A percentile compares a stretch with the other conserved stretches of the same genome.
Evolutionary conservation across 2,113 vertebrate genomes (phyloP).

Genomic region (Bothrops jararaca): DNA sequence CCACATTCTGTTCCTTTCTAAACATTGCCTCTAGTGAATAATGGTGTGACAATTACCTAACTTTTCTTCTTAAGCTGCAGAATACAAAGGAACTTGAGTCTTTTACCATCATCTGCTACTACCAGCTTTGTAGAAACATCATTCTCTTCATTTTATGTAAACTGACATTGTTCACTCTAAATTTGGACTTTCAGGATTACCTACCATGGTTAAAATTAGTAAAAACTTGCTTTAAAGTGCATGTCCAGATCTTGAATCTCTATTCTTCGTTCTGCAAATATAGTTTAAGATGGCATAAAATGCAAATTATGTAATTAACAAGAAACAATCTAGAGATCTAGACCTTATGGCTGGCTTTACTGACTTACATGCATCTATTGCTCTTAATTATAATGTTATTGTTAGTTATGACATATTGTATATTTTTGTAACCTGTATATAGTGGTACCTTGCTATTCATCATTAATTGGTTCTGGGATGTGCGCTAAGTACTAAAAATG

Average conservation of each 20-base stretch:
- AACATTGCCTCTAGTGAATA: background rate
- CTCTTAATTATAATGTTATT: background rate
- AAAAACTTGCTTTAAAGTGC: background rate
- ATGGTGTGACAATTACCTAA: background rate
- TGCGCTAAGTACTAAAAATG: no score
- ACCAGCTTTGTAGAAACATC: background rate
- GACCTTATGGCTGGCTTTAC: background rate
- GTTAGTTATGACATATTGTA: slow-evolving; percentile 1
- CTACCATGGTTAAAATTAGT: background rate
- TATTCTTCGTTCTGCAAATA: background rate
- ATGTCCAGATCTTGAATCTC: background rate
- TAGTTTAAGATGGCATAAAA: background rate
- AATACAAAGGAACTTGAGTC: background rate
- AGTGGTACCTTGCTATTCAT: no score
- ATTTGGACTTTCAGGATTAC: background rate
- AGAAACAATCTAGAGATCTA: background rate
- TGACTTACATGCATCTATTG: background rate
- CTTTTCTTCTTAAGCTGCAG: background rate
- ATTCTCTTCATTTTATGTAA: background rate
- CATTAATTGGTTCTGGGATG: no score
- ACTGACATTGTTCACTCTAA: background rate
- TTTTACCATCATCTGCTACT: background rate
- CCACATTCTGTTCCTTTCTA: background rate
- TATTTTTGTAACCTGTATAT: slow-evolving; percentile 6
- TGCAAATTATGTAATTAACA: background rate